Conservation (phyloP, 2,888 invertebrate genomes). For the Polydrusus pterygomalis region DNA sequence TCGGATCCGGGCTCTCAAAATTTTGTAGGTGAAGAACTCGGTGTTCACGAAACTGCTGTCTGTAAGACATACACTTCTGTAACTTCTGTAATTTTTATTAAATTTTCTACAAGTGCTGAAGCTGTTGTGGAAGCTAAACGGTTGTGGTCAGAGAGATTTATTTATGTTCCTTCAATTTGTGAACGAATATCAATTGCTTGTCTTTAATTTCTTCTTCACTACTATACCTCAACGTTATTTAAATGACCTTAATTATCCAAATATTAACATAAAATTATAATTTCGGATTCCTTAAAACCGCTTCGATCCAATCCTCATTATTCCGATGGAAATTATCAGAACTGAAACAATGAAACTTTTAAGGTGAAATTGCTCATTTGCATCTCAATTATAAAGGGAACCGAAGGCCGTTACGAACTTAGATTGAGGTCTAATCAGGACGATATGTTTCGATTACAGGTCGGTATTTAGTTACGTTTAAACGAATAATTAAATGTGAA, state of each 20-base stretch:
- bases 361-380: slow-evolving; percentile 41
- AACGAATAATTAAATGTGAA: not conserved
- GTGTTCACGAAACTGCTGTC: too few species aligned
- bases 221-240: not conserved
- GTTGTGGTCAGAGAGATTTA: too few species aligned
- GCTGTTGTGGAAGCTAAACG: too few species aligned
- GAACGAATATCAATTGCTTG: too few species aligned
- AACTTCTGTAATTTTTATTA: too few species aligned
- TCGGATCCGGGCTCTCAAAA: too few species aligned
- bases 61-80: too few species aligned
- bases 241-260: slow-evolving; percentile 13
- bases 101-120: too few species aligned
- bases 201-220: not conserved
- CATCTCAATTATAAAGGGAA: slow-evolving; percentile 38
- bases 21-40: too few species aligned
- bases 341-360: slow-evolving; percentile 35
- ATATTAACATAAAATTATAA: slow-evolving; percentile 29
- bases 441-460: slow-evolving; percentile 25
- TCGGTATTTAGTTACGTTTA: not conserved
- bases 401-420: slow-evolving; percentile 30
- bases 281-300: slow-evolving; percentile 18
- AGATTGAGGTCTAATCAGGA: slow-evolving; percentile 31
- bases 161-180: too few species aligned
- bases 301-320: slow-evolving; percentile 17
- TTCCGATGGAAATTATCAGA: slow-evolving; percentile 30